Evolutionary conservation across 2,888 invertebrate species (phyloP).

Genomic region (Chrysodeixis includens): DNA sequence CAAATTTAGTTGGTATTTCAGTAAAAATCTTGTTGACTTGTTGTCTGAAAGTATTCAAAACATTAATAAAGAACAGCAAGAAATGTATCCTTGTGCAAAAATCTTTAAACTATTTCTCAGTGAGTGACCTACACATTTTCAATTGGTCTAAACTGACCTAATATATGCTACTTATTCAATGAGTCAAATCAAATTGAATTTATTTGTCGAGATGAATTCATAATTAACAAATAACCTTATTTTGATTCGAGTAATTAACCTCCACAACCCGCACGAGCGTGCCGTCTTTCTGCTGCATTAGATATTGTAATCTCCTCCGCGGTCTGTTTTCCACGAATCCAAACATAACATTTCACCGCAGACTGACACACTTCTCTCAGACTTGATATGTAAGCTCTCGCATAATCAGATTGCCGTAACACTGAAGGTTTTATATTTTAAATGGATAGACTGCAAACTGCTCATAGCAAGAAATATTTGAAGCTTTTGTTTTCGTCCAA

Average conservation of each 20-base stretch:
- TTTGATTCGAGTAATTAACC: not conserved
- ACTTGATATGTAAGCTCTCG: slow-evolving; percentile 4
- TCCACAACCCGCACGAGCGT: not conserved
- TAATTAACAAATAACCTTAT: not conserved
- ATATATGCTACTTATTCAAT: no score
- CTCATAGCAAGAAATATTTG: not conserved
- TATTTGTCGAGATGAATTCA: no score
- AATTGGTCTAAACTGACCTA: no score
- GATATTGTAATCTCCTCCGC: not conserved
- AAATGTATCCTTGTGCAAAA: no score
- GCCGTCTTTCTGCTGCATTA: not conserved
- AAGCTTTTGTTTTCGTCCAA: not conserved
- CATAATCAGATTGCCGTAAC: slow-evolving; percentile 4
- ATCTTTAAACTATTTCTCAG: no score
- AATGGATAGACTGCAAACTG: not conserved
- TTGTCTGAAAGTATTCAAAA: no score
- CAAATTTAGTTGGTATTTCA: no score
- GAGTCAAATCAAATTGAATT: no score
- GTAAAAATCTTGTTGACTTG: no score
- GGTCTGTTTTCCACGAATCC: not conserved
- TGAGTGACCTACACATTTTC: no score
- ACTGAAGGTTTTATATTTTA: not conserved
- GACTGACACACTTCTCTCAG: not conserved
- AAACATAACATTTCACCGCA: slow-evolving; percentile 3
- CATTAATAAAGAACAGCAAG: no score